phyloP scores from a whole-genome alignment of 2,888 invertebrate species.

The Cryptocephalus primarius region DNA sequence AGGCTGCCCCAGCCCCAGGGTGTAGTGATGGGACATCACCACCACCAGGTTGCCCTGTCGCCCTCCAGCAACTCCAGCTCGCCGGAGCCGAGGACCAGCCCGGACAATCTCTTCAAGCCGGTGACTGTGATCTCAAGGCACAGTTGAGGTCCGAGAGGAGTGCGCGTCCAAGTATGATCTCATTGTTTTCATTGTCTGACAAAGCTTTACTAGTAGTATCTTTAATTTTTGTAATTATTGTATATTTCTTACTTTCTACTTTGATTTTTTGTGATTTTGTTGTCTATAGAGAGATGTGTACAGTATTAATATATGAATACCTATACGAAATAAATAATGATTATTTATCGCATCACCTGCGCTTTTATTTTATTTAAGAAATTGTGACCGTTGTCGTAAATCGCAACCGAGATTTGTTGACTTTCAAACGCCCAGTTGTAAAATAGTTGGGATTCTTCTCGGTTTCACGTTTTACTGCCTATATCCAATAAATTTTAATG shows the following conservation, averaged over 20 bases:
- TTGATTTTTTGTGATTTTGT: constrained; percentile 14
- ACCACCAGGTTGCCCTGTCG: constrained; percentile 26
- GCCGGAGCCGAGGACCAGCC: constrained; percentile 30
- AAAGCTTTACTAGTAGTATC: constrained; percentile 1
- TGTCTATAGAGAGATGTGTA: constrained; percentile 9
- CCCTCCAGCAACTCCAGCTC: constrained; percentile 39
- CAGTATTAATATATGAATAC: constrained; percentile 10
- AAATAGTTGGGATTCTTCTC: too few species aligned
- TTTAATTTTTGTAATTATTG: constrained; percentile 8
- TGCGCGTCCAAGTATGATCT: not conserved
- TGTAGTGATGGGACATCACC: not conserved
- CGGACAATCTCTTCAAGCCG: constrained; percentile 32
- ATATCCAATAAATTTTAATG: too few species aligned
- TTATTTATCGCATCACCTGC: constrained; percentile 1
- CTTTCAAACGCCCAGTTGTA: too few species aligned
- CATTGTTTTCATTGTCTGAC: not conserved
- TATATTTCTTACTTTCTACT: constrained; percentile 4
- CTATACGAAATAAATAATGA: not conserved
- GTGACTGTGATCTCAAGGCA: constrained; percentile 32
- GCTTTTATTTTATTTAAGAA: too few species aligned
- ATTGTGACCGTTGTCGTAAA: too few species aligned
- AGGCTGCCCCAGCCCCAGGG: constrained; percentile 32
- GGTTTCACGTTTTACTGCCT: too few species aligned
- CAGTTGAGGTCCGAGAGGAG: constrained; percentile 15
- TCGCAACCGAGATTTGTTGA: too few species aligned